Evolutionary conservation across 2,113 vertebrate species (phyloP).

Genomic region (Clarias gariepinus): DNA sequence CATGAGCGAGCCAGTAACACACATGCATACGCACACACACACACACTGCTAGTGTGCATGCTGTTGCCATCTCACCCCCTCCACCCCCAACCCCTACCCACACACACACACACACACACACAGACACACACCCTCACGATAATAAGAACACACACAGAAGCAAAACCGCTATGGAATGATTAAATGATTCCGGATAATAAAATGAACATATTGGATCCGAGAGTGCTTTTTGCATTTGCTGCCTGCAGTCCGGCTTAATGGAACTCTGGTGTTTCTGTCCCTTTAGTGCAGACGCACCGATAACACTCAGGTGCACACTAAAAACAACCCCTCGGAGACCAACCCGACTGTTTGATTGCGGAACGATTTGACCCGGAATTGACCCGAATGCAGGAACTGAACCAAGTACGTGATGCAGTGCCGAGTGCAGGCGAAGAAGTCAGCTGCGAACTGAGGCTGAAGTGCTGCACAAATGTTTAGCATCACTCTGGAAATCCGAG

Average conservation of each 20-base stretch:
- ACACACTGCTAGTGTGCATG: not conserved
- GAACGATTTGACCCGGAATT: not conserved
- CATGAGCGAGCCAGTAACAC: slow-evolving; percentile 32
- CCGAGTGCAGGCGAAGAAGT: no score
- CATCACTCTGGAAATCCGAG: not conserved
- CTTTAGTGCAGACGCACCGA: not conserved
- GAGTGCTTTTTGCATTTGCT: not conserved
- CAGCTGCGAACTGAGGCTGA: not conserved
- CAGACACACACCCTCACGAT: not conserved
- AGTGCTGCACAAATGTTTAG: not conserved
- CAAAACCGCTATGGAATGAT: not conserved
- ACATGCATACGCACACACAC: not conserved
- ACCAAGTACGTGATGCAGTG: not conserved
- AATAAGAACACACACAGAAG: slow-evolving; percentile 6
- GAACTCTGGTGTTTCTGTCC: not conserved
- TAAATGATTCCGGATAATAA: slow-evolving; percentile 9
- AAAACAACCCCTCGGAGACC: not conserved
- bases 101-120: slow-evolving; percentile 2
- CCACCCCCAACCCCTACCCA: not conserved
- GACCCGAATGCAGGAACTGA: not conserved
- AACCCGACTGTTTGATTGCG: no score
- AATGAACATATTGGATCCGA: not conserved
- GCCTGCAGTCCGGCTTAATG: not conserved
- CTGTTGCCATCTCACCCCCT: not conserved
- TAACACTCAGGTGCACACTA: not conserved